Percentiles rank a stretch among this genome's conserved stretches.
Conservation (phyloP, 2,113 vertebrate species). For the Prietella phreatophila region DNA sequence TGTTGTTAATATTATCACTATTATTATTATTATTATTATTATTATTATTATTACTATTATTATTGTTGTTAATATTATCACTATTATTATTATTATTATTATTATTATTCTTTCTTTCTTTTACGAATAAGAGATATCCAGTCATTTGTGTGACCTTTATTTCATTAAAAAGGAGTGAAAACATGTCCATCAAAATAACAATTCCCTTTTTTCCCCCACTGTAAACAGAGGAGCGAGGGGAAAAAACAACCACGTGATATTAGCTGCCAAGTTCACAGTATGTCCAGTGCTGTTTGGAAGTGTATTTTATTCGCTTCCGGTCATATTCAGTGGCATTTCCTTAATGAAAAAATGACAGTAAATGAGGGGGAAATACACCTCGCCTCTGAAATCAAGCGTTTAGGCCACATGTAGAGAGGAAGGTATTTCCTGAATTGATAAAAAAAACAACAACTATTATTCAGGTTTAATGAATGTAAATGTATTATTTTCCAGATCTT, state of each 20-base stretch:
- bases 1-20: too few species aligned
- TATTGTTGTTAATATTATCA: background rate
- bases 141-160: background rate
- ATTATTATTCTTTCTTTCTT: too few species aligned
- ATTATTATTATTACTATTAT: background rate
- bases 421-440: conserved; percentile 2
- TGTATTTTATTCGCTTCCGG: background rate
- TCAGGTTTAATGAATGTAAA: conserved; percentile 27
- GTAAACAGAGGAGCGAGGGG: background rate
- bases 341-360: background rate
- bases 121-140: background rate
- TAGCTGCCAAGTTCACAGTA: background rate
- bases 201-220: background rate
- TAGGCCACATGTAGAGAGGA: background rate
- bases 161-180: background rate
- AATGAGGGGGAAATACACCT: background rate
- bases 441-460: background rate
- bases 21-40: background rate
- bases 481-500: conserved; percentile 4
- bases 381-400: background rate
- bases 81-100: background rate
- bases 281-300: background rate
- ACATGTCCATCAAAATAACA: background rate
- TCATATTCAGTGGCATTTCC: background rate
- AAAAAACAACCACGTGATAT: too few species aligned